These are phyloP conservation scores for Aldrovandia affinis DNA, from an alignment of 2,797 vertebrate genomes.

Conservation along the genomic window DNA sequence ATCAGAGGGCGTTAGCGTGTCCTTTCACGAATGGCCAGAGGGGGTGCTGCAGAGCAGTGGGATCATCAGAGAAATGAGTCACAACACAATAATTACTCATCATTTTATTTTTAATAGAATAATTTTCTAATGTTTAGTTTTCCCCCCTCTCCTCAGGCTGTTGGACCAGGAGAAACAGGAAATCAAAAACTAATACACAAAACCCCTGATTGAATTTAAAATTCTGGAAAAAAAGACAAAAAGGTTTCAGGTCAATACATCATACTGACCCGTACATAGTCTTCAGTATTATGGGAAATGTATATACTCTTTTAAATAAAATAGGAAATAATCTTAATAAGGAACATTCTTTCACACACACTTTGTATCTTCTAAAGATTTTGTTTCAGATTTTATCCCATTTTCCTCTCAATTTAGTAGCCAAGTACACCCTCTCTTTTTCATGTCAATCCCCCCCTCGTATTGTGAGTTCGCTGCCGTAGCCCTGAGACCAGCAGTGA, in stretches of 20 bases:
- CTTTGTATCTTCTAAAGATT: constrained; percentile 74
- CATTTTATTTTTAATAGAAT: constrained; percentile 79
- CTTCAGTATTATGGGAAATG: constrained; percentile 71
- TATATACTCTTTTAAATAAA: constrained; percentile 68
- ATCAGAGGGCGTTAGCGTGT: background rate
- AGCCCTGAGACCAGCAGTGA: too few relatives aligned
- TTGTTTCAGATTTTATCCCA: too few relatives aligned
- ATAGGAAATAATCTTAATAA: constrained; percentile 71
- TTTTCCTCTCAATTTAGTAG: too few relatives aligned
- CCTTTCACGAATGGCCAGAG: background rate
- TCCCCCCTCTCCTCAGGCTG: constrained; percentile 53
- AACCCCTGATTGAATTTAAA: constrained; percentile 72
- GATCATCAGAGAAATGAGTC: constrained; percentile 48
- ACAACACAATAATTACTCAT: constrained; percentile 60
- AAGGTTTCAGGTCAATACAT: constrained; percentile 64
- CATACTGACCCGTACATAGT: constrained; percentile 62
- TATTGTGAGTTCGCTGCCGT: too few relatives aligned
- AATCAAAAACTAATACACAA: constrained; percentile 75
- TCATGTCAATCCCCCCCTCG: too few relatives aligned
- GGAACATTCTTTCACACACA: constrained; percentile 72
- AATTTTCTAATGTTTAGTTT: constrained; percentile 64
- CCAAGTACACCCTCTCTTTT: too few relatives aligned
- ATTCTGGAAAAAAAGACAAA: constrained; percentile 55
- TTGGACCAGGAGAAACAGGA: constrained; percentile 68
- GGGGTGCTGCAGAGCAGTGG: background rate